A percentile compares a stretch with the other conserved stretches of the same genome.
phyloP scores from a whole-genome alignment of 2,888 invertebrate genomes.

The Tuberolachnus salignus region DNA sequence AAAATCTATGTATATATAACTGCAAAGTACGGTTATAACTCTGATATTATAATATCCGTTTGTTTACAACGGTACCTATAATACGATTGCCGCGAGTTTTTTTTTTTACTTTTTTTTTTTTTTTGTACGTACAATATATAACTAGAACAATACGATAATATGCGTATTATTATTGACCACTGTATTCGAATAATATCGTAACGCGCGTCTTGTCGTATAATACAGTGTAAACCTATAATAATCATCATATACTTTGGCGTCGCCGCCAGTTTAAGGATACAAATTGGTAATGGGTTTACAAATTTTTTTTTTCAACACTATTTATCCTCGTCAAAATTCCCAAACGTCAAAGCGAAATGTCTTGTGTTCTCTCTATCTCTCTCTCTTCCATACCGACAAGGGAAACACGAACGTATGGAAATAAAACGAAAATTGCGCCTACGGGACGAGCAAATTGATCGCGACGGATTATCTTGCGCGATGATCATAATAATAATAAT shows the following conservation, averaged over 20 bases:
- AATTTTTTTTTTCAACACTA: constrained; percentile 5
- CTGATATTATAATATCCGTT: constrained; percentile 7
- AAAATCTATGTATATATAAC: background rate
- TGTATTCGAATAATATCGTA: too few species aligned
- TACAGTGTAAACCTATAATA: too few species aligned
- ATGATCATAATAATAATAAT: too few species aligned
- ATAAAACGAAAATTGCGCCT: constrained; percentile 30
- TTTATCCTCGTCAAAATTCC: constrained; percentile 11
- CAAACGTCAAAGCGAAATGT: constrained; percentile 39
- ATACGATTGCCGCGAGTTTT: background rate
- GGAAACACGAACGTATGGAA: constrained; percentile 28
- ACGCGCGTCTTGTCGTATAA: too few species aligned
- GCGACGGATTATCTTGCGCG: constrained; percentile 33
- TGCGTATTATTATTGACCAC: background rate
- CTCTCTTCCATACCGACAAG: constrained; percentile 1
- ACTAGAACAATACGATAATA: constrained; percentile 1
- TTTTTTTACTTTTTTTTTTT: background rate
- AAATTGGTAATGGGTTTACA: background rate
- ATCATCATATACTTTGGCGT: background rate
- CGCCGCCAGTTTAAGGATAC: background rate
- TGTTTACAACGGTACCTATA: constrained; percentile 5
- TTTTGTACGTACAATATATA: background rate
- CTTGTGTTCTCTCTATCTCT: constrained; percentile 18
- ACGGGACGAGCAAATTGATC: constrained; percentile 45
- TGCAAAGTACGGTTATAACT: background rate